These are phyloP conservation scores for Diacarnus erythraeanus DNA, from an alignment of 37 sponge, comb jelly and placozoan genomes.

Conservation along the genomic window DNA sequence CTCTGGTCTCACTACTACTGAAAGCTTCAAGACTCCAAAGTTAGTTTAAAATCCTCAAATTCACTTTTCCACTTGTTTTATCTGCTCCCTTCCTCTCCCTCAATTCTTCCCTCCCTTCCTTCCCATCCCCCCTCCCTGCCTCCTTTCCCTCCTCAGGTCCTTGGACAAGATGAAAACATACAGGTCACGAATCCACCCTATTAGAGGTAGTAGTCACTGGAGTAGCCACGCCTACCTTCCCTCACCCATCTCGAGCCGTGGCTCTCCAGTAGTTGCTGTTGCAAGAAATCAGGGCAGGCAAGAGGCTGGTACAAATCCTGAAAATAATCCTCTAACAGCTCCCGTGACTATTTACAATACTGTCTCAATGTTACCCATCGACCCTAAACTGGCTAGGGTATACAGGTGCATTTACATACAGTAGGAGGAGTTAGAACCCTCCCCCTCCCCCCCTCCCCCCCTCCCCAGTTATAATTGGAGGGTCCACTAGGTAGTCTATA, in stretches of 20 bases:
- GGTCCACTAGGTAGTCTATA: too few relatives aligned
- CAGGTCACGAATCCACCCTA: constrained; percentile 11
- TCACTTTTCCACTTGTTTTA: neutral
- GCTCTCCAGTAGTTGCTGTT: neutral
- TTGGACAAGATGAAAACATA: constrained; percentile 39
- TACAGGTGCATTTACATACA: constrained; percentile 40
- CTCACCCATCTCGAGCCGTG: constrained; percentile 25
- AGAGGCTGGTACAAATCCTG: neutral
- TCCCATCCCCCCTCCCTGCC: neutral
- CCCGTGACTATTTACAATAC: constrained; percentile 32
- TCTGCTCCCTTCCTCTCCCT: neutral
- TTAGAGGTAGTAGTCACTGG: constrained; percentile 10
- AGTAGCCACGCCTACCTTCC: constrained; percentile 19
- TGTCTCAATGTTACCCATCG: constrained; percentile 46
- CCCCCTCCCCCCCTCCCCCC: neutral
- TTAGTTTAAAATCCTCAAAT: neutral
- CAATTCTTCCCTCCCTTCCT: neutral
- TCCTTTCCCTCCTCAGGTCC: constrained; percentile 8
- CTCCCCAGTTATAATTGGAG: too few relatives aligned
- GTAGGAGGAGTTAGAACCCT: neutral
- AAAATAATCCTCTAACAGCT: neutral
- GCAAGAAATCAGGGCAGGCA: neutral
- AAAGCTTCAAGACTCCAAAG: constrained; percentile 34
- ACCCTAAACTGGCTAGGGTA: constrained; percentile 50
- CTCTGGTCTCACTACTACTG: neutral